Conservation (phyloP, 2,113 vertebrate genomes). For the Capreolus pygargus region DNA sequence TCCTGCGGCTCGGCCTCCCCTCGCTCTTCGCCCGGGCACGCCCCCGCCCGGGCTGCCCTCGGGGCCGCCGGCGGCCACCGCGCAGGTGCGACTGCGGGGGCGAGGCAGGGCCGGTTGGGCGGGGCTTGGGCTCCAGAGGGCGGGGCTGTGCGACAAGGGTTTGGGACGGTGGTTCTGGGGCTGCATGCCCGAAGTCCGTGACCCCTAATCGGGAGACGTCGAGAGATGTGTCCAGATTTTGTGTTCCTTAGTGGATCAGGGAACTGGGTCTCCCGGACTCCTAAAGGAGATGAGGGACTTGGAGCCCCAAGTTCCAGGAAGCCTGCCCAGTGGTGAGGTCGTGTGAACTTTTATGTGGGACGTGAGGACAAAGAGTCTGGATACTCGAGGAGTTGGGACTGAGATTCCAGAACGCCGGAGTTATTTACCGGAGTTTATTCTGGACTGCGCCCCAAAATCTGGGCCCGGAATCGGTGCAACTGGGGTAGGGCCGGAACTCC, state of each 20-base stretch:
- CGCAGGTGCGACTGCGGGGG: constrained; percentile 59
- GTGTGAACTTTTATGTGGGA: neutral
- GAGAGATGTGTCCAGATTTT: neutral
- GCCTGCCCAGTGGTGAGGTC: neutral
- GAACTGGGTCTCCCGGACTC: neutral
- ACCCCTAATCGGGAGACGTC: neutral
- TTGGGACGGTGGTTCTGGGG: fast-evolving
- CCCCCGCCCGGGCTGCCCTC: constrained; percentile 64
- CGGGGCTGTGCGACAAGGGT: neutral
- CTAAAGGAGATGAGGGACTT: neutral
- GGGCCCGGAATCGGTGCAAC: neutral
- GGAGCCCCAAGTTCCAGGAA: neutral
- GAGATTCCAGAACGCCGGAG: neutral
- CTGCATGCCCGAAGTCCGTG: neutral
- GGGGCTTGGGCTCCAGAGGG: neutral
- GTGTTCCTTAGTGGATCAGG: neutral
- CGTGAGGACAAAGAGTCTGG: neutral
- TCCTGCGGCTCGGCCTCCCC: constrained; percentile 77
- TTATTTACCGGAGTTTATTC: neutral
- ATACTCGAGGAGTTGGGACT: neutral
- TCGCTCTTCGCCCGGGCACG: constrained; percentile 76
- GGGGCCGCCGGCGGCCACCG: constrained; percentile 67
- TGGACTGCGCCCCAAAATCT: neutral
- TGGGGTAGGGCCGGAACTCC: neutral
- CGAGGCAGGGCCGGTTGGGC: neutral